Base-by-base conservation (phyloP, 2,888 invertebrate species). In the Cylindroiulus punctatus region DNA sequence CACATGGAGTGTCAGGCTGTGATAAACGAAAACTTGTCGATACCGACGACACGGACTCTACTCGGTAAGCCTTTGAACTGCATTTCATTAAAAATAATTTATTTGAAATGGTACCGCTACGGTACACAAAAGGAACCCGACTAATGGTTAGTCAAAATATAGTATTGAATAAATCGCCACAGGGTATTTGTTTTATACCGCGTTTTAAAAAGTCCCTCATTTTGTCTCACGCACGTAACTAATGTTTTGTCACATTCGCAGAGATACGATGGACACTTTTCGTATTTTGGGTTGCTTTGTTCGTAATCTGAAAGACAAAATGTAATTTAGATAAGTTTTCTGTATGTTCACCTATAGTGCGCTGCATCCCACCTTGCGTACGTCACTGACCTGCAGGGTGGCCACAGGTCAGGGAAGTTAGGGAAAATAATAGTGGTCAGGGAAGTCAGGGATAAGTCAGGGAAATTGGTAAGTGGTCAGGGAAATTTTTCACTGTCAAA, bases 171-270 rank as follows among this genome's bases (percentile, higher is more conserved):
- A 30, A 76, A 76, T 14, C 76, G 76, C 76, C 76, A 76, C 7
- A 76, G 76, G 30, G 12, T 0, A 30, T 76, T 76, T 30, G 76
- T 76, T 76, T 76, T 76, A 76, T 30, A 14, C 76, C 30, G 30
- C 4, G 3, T 12, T 30, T 14, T 10, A 30, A 76, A 76, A 76
- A 7, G 30, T 30, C 4, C 30, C 14, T 30, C 14, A 14, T 76
- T 76, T 30, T 14, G 26, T 0, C 8, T 1, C 2, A 76, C 0
- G 14, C 76, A 76, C 14, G 12, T 14, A 30, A 30, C 76, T 1
- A 76, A 76, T 14, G 30, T 14, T 30, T 30, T 76, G 26, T 76
- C 76, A 76, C 76, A 76, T 30, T 76, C 76, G 30, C 76, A 76
- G 7, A 76, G 14, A 30, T 30, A 3, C 30, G 17, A 30, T 30